Base-by-base conservation (phyloP, 1,140 invertebrate genomes). In the Trissolcus basalis region DNA sequence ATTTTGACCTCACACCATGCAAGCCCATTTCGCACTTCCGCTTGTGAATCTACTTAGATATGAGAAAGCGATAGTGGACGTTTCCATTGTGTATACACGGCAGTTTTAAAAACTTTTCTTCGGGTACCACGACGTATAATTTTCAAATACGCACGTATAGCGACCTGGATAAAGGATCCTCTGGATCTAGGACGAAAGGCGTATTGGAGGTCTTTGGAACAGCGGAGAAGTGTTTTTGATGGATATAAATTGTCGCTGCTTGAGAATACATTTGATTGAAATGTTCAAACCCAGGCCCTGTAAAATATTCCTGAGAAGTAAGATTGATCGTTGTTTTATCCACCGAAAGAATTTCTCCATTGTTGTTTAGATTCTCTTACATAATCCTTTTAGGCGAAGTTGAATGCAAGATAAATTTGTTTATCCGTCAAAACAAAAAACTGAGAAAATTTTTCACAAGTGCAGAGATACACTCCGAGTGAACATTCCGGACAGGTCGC, bases 201-300 rank as follows among this genome's bases (percentile, higher is more conserved):
- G 60, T 70, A 49, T 55, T 65, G 55, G 60, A 13, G 60, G 70
- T 70, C 49, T 65, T 50, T 65, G 55, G 27, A 65, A 70, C 50
- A 53, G 60, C 55, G 45, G 41, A 45, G 36, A n/a, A 67, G 55
- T 71, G 55, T 71, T 77, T 67, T 15, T 71, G 60, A 70, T 71
- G 56, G 67, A 71, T 77, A 71, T 77, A 76, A 76, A 76, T 76
- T 70, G 60, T 70, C 60, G 35, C 50, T 27, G 51, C 19, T 67
- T 64, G 48, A 58, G 45, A 74, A 77, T 70, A 67, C 63, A 68
- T 72, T 63, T 64, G 63, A 68, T 77, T 72, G 56, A 72, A 71
- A 72, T 68, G 63, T 71, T 65, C 59, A 48, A 74, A 61, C 61
- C 49, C 54, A 32, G 5, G 13, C 36, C 27, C 51, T 59, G 43